phyloP scores from a whole-genome alignment of 2,797 vertebrate genomes.

The Pipistrellus nathusii region DNA sequence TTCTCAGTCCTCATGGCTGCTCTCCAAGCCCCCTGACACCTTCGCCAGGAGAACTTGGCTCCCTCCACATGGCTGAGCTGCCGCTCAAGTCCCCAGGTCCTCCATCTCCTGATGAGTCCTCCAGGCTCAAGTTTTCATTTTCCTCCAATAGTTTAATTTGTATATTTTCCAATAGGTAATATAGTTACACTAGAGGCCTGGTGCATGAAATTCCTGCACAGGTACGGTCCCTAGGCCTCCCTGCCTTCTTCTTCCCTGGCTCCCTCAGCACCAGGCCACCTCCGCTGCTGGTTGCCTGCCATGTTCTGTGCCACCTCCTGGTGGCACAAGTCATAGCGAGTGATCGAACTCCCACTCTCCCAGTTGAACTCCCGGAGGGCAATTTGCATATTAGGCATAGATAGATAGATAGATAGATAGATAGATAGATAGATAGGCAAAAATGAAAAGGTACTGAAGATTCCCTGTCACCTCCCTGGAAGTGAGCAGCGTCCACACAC shows the following conservation, averaged over 20 bases:
- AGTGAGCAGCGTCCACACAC: not conserved
- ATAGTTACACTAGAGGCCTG: not conserved
- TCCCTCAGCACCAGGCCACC: not conserved
- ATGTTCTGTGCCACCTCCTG: no score
- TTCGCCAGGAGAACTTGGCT: not conserved
- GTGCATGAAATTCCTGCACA: no score
- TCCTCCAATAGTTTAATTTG: not conserved
- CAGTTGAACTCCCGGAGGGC: no score
- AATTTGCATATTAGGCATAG: no score
- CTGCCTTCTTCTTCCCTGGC: not conserved
- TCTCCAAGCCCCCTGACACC: not conserved
- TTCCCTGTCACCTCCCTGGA: fast-evolving
- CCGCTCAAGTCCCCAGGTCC: no score
- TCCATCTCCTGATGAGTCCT: not conserved
- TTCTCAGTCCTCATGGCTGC: no score
- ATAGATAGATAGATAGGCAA: no score
- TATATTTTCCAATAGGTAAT: not conserved
- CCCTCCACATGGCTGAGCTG: not conserved
- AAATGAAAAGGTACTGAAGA: not conserved
- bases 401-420: no score
- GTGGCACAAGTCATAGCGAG: no score
- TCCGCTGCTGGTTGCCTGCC: no score
- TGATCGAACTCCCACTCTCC: no score
- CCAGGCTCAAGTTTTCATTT: not conserved
- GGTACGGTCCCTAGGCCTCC: no score